A percentile compares a stretch with the other conserved stretches of the same genome.
phyloP scores from a whole-genome alignment of 2,888 invertebrate genomes.

The Drosophila kuntzei region DNA sequence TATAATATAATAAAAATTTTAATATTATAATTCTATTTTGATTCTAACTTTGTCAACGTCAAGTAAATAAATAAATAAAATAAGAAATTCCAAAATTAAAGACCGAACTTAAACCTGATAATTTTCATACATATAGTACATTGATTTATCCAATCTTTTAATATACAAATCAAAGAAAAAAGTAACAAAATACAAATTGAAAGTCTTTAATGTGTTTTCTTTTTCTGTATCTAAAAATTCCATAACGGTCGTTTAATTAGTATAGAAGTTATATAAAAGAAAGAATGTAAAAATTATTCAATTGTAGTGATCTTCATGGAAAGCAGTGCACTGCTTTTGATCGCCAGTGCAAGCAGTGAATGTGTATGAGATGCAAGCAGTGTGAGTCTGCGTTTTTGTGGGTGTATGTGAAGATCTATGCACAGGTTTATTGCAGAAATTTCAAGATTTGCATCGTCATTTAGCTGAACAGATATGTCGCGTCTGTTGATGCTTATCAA shows the following conservation, averaged over 20 bases:
- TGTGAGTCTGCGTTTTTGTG: background rate
- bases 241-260: background rate
- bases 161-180: too few relatives aligned
- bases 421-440: constrained; percentile 6
- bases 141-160: too few relatives aligned
- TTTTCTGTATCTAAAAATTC: background rate
- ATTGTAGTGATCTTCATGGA: background rate
- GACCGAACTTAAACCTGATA: too few relatives aligned
- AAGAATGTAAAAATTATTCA: background rate
- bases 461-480: background rate
- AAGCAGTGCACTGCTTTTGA: constrained; percentile 13
- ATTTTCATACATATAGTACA: too few relatives aligned
- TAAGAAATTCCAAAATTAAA: too few relatives aligned
- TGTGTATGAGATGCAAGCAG: background rate
- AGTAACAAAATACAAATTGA: too few relatives aligned
- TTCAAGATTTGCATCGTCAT: background rate
- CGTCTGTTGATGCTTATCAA: constrained; percentile 8
- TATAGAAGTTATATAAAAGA: background rate
- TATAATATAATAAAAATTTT: too few relatives aligned
- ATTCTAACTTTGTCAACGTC: too few relatives aligned
- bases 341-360: background rate
- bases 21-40: too few relatives aligned
- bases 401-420: background rate
- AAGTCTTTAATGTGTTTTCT: too few relatives aligned
- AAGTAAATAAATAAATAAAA: too few relatives aligned